Evolutionary conservation across 2,888 invertebrate species (phyloP), one percentile per base, ranked within the genome.

Genomic region (Seira ritae): DNA sequence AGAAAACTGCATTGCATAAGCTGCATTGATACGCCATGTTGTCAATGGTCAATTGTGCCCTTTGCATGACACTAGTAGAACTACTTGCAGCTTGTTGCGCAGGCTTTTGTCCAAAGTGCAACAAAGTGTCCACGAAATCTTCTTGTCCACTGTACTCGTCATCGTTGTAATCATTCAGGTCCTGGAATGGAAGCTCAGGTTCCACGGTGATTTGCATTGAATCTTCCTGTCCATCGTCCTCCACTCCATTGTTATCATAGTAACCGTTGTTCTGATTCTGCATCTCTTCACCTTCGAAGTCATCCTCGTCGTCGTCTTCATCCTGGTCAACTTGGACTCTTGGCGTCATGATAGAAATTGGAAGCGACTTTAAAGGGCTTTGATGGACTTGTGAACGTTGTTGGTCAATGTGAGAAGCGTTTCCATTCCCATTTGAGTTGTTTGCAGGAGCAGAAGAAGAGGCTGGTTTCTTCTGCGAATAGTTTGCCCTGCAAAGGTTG

Each of bases 1-100:
- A 73, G 60, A 88, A 88, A 8, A 80, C 77, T 55, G 86, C 87
- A 8, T 84, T 85, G 74, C 88, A 88, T 22, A 87, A 68, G 55
- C 80, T 77, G 78, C 88, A 88, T 15, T 62, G 65, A 46, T 50
- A 80, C n/a, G 60, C 68, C 72, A 68, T 72, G 20, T 60, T 55
- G 17, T 71, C 67, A 31, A 75, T 31, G 1, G 75, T 12, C 62
- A 62, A 46, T 55, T 78, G 15, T 1, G 19, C 17, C 24, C 55
- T 17, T 37, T 65, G 46, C 8, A 42, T 55, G 1, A 17, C 55
- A 55, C 55, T 55, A 17, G 55, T 55, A 6, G 69, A 42, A 12
- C 24, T n/a, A 24, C 4, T 17, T 22, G 2, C 31, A n/a, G 37
- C 15, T 17, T 19, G 55, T n/a, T 17, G 22, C 31, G 31, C 2